Evolutionary conservation across 64 coral and sea anemone species (phyloP).

Genomic region (Hydrozoanthus tunicans): DNA sequence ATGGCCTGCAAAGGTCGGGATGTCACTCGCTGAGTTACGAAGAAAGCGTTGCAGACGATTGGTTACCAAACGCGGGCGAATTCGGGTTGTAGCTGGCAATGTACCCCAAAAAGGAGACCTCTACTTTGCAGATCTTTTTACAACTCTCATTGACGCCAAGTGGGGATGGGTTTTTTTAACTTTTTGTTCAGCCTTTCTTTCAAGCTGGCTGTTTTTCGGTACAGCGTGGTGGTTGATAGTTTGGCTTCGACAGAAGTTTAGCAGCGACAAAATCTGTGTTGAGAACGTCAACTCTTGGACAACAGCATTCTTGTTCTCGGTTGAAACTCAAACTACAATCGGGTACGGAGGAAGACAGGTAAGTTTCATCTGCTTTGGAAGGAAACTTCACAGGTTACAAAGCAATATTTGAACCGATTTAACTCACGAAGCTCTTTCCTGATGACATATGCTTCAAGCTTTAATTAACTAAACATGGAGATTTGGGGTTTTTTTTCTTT

Average conservation of each 20-base stretch:
- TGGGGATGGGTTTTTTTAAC: constrained; percentile 56
- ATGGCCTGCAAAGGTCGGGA: constrained; percentile 50
- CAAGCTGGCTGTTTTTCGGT: constrained; percentile 80
- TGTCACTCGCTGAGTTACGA: constrained; percentile 24
- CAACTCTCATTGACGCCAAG: constrained; percentile 72
- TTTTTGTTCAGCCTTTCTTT: constrained; percentile 63
- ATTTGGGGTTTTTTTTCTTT: too few species aligned
- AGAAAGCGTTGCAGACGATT: constrained; percentile 40
- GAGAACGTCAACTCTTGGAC: constrained; percentile 93
- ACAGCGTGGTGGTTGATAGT: constrained; percentile 77
- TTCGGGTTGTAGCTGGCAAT: constrained; percentile 51
- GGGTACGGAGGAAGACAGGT: constrained; percentile 98
- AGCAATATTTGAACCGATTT: too few species aligned
- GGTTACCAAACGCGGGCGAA: constrained; percentile 57
- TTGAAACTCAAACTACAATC: constrained; percentile 98
- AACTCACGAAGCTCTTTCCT: too few species aligned
- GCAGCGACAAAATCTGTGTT: constrained; percentile 72
- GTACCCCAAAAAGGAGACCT: constrained; percentile 64
- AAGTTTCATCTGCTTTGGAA: background rate
- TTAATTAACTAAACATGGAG: too few species aligned
- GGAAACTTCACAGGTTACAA: too few species aligned
- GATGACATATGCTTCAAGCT: too few species aligned
- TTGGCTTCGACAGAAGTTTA: constrained; percentile 43
- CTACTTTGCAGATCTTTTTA: constrained; percentile 80
- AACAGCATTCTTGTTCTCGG: constrained; percentile 88